Evolutionary conservation across 2,797 vertebrate species (phyloP).

Genomic region (Phoxinus dragarum): DNA sequence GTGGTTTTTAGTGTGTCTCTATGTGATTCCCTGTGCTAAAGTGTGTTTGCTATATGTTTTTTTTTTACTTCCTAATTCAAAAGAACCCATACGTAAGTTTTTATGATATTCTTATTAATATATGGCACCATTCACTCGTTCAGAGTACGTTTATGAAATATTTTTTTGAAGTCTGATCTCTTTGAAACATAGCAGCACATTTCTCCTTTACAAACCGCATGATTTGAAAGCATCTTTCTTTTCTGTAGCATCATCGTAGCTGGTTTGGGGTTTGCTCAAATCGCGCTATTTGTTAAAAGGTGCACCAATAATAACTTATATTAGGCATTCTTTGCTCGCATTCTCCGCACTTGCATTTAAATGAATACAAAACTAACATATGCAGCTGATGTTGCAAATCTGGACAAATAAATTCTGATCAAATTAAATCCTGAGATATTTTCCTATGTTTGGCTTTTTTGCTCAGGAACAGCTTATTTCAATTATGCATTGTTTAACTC

Average conservation of each 20-base stretch:
- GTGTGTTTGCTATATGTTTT: neutral
- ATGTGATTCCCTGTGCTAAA: too few species aligned
- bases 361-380: neutral
- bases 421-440: slow-evolving; percentile 20
- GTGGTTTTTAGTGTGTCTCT: neutral
- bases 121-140: neutral
- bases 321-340: neutral
- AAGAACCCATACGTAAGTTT: neutral
- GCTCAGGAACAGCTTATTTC: slow-evolving; percentile 9
- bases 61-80: neutral
- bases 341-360: neutral
- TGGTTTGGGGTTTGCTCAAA: neutral
- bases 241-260: too few species aligned
- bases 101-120: neutral
- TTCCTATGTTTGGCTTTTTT: slow-evolving; percentile 29
- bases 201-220: neutral
- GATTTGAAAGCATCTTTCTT: neutral
- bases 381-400: neutral
- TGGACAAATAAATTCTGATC: neutral
- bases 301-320: neutral
- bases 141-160: neutral
- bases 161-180: neutral
- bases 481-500: slow-evolving; percentile 30
- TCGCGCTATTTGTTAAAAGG: neutral
- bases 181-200: neutral